Evolutionary conservation across 1,140 invertebrate species (phyloP).

Genomic region (Phenacoccus solenopsis): DNA sequence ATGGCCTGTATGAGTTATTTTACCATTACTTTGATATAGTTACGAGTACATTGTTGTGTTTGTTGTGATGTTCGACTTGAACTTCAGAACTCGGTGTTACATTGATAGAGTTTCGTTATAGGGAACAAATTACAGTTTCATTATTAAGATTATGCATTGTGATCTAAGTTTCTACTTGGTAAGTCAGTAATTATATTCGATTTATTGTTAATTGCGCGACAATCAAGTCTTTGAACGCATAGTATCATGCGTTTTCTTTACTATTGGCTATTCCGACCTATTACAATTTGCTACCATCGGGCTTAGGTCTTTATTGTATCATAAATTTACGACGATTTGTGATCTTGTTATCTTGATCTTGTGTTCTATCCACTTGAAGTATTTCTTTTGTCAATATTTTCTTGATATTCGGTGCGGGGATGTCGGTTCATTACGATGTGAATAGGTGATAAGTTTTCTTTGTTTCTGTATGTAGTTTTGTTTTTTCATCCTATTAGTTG

Average conservation of each 20-base stretch:
- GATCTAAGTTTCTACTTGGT: neutral
- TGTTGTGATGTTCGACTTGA: neutral
- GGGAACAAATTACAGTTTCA: neutral
- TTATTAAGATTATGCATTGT: neutral
- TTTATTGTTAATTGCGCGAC: constrained; percentile 8
- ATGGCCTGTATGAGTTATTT: too few relatives aligned
- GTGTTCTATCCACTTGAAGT: neutral
- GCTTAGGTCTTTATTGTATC: neutral
- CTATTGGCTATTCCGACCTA: neutral
- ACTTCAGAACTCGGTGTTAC: neutral
- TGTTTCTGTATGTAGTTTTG: neutral
- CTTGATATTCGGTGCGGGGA: neutral
- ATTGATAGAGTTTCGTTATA: too few relatives aligned
- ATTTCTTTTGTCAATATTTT: neutral
- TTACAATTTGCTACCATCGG: neutral
- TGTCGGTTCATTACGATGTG: neutral
- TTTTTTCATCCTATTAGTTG: neutral
- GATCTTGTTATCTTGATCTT: neutral
- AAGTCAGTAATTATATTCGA: neutral
- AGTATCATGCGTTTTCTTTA: neutral
- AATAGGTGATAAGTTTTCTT: neutral
- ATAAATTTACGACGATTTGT: neutral
- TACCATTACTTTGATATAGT: too few relatives aligned
- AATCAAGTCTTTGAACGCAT: neutral
- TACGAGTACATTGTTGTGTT: neutral